Percentiles rank a stretch among this genome's conserved stretches.
Evolutionary conservation across 2,888 invertebrate genomes (phyloP).

Genomic region (Pseudoips prasinana): DNA sequence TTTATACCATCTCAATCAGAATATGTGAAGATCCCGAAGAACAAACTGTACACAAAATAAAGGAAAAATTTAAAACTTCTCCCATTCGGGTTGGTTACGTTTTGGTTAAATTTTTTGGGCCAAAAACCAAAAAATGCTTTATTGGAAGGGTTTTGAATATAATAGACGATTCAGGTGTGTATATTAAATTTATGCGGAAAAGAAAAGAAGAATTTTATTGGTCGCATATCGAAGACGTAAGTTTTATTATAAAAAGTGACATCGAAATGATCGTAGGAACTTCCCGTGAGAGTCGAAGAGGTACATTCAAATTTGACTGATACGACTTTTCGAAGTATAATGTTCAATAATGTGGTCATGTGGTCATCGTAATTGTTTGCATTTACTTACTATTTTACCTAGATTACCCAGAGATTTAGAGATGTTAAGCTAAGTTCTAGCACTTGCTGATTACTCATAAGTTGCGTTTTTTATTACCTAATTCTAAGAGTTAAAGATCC

Average conservation of each 20-base stretch:
- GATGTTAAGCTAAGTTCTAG: no score
- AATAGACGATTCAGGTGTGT: constrained; percentile 13
- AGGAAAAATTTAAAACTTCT: constrained; percentile 8
- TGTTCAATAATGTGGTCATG: constrained; percentile 13
- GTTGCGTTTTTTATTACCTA: no score
- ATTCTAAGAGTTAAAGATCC: no score
- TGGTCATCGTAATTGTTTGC: no score
- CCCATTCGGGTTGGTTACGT: constrained; percentile 10
- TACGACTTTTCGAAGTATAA: constrained; percentile 11
- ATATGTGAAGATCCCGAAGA: constrained; percentile 8
- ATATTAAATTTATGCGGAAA: constrained; percentile 12
- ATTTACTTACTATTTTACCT: no score
- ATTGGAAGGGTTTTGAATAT: constrained; percentile 12
- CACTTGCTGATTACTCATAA: no score
- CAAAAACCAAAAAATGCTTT: constrained; percentile 14
- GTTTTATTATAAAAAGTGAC: constrained; percentile 13
- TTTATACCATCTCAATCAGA: constrained; percentile 11
- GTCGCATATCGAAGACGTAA: constrained; percentile 12
- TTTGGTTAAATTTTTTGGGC: constrained; percentile 12
- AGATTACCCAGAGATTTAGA: no score
- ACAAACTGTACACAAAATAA: constrained; percentile 8
- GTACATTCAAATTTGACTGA: constrained; percentile 10
- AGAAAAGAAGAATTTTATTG: constrained; percentile 12
- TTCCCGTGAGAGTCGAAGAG: constrained; percentile 11
- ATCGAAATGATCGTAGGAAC: constrained; percentile 8